phyloP scores from a whole-genome alignment of 37 sponge, comb jelly and placozoan species.

The Halichondria panicea region DNA sequence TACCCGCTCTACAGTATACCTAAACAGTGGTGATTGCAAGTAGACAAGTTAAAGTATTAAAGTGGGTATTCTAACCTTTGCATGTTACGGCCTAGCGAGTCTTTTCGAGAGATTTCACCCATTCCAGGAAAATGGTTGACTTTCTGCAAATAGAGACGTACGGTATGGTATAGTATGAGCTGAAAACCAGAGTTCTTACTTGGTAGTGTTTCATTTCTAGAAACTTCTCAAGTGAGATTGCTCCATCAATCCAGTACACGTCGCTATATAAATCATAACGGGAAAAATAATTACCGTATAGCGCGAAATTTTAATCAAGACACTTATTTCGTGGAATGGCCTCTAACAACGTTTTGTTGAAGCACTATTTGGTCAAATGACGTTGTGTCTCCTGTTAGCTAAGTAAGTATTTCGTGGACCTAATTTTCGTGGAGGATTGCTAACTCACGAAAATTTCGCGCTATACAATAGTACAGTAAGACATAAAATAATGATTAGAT shows the following conservation, averaged over 20 bases:
- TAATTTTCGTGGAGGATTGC: no score
- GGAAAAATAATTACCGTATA: no score
- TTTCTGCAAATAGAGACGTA: conserved; percentile 22
- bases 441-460: no score
- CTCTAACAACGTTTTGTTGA: neutral
- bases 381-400: no score
- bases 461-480: neutral
- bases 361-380: neutral
- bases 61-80: conserved; percentile 40
- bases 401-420: no score
- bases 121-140: conserved; percentile 96
- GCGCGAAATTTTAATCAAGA: no score
- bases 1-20: no score
- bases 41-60: neutral
- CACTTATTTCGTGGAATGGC: neutral
- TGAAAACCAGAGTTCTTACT: conserved; percentile 9
- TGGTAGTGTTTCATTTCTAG: conserved; percentile 70
- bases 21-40: no score
- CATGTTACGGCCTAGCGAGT: conserved; percentile 78
- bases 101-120: conserved; percentile 88
- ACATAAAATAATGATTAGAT: neutral
- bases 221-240: conserved; percentile 47
- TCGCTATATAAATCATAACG: no score
- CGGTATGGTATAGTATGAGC: neutral
- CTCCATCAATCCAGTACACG: conserved; percentile 62